phyloP scores from a whole-genome alignment of 2,113 vertebrate species.

The Siniperca chuatsi region DNA sequence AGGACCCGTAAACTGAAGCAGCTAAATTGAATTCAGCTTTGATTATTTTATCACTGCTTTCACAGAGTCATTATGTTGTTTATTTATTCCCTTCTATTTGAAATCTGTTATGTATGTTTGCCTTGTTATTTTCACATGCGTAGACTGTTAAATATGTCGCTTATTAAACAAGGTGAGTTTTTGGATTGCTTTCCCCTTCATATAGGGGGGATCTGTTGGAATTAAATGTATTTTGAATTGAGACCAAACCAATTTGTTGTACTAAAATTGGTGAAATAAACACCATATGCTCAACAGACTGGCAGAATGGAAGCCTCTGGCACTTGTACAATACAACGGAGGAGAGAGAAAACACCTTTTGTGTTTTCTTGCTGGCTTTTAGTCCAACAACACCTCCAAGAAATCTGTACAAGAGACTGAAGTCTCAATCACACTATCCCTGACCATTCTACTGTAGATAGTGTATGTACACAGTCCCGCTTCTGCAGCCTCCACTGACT shows the following conservation, averaged over 20 bases:
- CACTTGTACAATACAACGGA: background rate
- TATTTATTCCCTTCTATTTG: background rate
- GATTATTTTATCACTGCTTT: background rate
- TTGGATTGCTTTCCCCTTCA: background rate
- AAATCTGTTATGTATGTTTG: background rate
- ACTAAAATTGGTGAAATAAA: slow-evolving; percentile 50
- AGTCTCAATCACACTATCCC: background rate
- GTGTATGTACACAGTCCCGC: background rate
- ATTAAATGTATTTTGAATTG: slow-evolving; percentile 21
- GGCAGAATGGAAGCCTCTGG: slow-evolving; percentile 9
- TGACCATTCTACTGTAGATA: background rate
- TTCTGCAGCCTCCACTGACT: background rate
- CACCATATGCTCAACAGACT: slow-evolving; percentile 46
- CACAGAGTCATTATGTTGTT: background rate
- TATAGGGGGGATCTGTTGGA: background rate
- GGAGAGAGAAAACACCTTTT: slow-evolving; percentile 31
- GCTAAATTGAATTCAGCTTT: background rate
- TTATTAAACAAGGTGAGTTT: slow-evolving; percentile 7
- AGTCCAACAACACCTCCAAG: background rate
- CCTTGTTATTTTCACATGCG: background rate
- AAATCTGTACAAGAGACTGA: background rate
- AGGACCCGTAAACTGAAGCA: background rate
- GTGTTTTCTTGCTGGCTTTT: background rate
- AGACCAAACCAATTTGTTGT: slow-evolving; percentile 10
- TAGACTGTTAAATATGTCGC: background rate